Evolutionary conservation across 2,888 invertebrate species (phyloP), one percentile per base, ranked within the genome.

Genomic region (Dynastes hyllus): DNA sequence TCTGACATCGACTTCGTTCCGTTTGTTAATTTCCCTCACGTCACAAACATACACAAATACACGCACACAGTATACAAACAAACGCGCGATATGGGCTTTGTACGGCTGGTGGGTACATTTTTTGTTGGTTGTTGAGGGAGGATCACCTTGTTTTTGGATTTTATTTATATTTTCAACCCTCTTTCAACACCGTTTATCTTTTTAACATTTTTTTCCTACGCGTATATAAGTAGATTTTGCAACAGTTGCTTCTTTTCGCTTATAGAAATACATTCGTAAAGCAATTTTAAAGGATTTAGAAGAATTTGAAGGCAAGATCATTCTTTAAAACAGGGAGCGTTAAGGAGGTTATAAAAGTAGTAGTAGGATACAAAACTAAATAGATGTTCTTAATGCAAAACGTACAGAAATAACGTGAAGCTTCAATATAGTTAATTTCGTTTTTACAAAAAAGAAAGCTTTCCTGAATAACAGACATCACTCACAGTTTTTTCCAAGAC

Each of bases 1-100:
- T 88, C 88, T 87, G 86, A 85, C 87, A 84, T 84, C 85, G 85
- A 85, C 84, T 85, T 84, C 85, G 85, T 85, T 86, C 85, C 86
- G 83, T 77, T 81, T 82, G 82, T 85, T 85, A 84, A 86, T 86
- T 86, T 86, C 82, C 84, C 85, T 83, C 86, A 86, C 85, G 86
- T 85, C 85, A 73, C 73, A 73, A 73, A 61, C 50, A 51, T 67
- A 67, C 69, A 73, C 73, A 69, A 45, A 16, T 50, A 83, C 83
- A 83, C 82, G 82, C 83, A 85, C 83, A 79, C 67, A 63, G 29
- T 77, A 79, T 79, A 63, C 51, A 51, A 76, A 73, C 29, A 69
- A 29, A 16, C 45, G 37, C 45, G 5, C 16, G 55, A 50, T 22
- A 22, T 22, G 50, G 45, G 22, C 3, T 22, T 37, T 67, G n/a